Evolutionary conservation across 2,797 vertebrate genomes (phyloP), one percentile per base, ranked within the genome.

Genomic region (Myripristis murdjan): DNA sequence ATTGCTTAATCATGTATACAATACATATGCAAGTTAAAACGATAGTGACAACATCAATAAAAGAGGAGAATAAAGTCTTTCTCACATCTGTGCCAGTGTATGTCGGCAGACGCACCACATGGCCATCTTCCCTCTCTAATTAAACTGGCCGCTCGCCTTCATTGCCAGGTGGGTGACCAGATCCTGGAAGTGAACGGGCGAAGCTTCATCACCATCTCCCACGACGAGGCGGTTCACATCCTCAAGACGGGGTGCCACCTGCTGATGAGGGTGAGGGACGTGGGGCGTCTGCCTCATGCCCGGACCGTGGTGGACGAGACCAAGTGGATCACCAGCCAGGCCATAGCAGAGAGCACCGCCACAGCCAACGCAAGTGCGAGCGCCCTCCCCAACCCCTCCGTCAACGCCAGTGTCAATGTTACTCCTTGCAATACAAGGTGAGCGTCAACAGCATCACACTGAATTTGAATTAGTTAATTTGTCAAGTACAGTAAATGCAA

Each of bases 261-360:
- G 65, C 95, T 96, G 81, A 93, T 99, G 94, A 96, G 94, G 0
- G 94, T 97, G 82, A 95, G 95, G 88, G 97, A 97, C 6, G 93
- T 99, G 0, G 97, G 97, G 23, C 95, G 96, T 53, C 90, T 99
- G 83, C 97, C 97, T 11, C 97, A 97, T 0, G 96, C 97, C 1
- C 96, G 96, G 44, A 97, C 96, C 33, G 92, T 96, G 0, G 94
- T 97, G 86, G 97, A 97, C 0, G 95, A 98, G 91, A 97, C 97
- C 67, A 95, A 94, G 59, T 98, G 96, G 96, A 94, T 97, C 48
- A 84, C 89, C 41, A 95, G 95, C 72, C 94, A 93, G 54, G 89
- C 95, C 83, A 95, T 95, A 0, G 93, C 93, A 3, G 96, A 96
- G 62, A 83, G 82, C 82, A 83, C 68, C 0, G 86, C 89, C 14